A percentile compares a stretch with the other conserved stretches of the same genome.
These are phyloP conservation scores for Drosophila peninsularis DNA, from an alignment of 2,888 invertebrate genomes.

Conservation along the genomic window DNA sequence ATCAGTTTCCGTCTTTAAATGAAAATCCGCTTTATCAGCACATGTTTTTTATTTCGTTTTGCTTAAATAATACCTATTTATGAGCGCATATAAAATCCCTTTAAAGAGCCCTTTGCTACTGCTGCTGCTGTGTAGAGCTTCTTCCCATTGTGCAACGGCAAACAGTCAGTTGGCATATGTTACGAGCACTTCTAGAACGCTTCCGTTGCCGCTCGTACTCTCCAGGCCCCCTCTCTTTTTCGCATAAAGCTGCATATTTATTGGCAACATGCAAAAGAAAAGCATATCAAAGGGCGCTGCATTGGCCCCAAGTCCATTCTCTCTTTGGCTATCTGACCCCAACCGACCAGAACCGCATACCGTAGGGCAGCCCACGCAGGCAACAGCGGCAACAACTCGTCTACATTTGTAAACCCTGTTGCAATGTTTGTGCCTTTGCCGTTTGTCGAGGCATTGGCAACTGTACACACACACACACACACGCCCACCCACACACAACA, in stretches of 20 bases:
- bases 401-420: slow-evolving; percentile 58
- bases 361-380: slow-evolving; percentile 25
- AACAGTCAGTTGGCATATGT: slow-evolving; percentile 58
- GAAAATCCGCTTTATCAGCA: slow-evolving; percentile 15
- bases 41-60: not conserved
- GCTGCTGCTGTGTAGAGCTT: slow-evolving; percentile 18
- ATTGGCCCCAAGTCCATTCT: slow-evolving; percentile 38
- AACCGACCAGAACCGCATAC: slow-evolving; percentile 18
- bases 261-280: slow-evolving; percentile 79
- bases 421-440: slow-evolving; percentile 59
- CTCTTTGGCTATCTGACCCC: slow-evolving; percentile 29
- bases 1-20: slow-evolving; percentile 6
- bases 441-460: slow-evolving; percentile 48
- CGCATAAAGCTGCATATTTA: slow-evolving; percentile 80
- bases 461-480: slow-evolving; percentile 21
- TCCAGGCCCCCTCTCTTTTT: not conserved
- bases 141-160: slow-evolving; percentile 24
- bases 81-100: slow-evolving; percentile 21
- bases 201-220: not conserved
- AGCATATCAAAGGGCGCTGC: slow-evolving; percentile 72
- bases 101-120: slow-evolving; percentile 32
- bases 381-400: slow-evolving; percentile 10
- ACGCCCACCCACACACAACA: slow-evolving; percentile 12
- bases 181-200: slow-evolving; percentile 33
- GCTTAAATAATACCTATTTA: slow-evolving; percentile 14